These are phyloP conservation scores for Resseliella maxima DNA, from an alignment of 2,888 invertebrate species.

Conservation along the genomic window DNA sequence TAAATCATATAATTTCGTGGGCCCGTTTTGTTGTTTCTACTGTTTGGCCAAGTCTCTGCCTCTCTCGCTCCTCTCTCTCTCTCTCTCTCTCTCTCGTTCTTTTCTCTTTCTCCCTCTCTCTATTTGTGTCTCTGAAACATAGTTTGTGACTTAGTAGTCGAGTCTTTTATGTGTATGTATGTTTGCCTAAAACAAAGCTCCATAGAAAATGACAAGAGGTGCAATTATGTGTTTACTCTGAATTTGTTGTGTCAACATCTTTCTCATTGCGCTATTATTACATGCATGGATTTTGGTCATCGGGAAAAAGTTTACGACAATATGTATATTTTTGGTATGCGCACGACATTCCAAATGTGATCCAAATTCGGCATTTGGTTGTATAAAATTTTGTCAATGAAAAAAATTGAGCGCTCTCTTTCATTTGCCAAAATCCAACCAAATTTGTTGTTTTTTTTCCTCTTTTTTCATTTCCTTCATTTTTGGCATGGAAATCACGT, in stretches of 20 bases:
- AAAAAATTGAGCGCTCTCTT: neutral
- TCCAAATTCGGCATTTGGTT: conserved; percentile 1
- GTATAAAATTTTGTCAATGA: neutral
- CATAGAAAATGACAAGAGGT: conserved; percentile 30
- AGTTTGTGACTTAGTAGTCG: too few relatives aligned
- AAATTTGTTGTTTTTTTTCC: neutral
- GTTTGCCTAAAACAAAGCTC: neutral
- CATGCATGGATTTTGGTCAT: neutral
- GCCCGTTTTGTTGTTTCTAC: too few relatives aligned
- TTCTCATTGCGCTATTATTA: neutral
- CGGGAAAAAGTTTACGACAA: neutral
- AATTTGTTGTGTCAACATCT: conserved; percentile 35
- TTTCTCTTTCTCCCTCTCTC: too few relatives aligned
- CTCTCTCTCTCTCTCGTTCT: too few relatives aligned
- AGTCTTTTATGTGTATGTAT: neutral
- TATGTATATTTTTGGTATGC: conserved; percentile 27
- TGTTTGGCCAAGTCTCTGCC: too few relatives aligned
- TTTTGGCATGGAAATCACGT: conserved; percentile 44
- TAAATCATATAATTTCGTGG: conserved; percentile 13
- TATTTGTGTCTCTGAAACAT: too few relatives aligned
- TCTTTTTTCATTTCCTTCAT: neutral
- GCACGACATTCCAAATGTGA: neutral
- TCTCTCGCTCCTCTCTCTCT: too few relatives aligned
- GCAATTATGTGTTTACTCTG: conserved; percentile 15
- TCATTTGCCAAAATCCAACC: neutral